Evolutionary conservation across 2,888 invertebrate species (phyloP).

Genomic region (Brassicogethes aeneus): DNA sequence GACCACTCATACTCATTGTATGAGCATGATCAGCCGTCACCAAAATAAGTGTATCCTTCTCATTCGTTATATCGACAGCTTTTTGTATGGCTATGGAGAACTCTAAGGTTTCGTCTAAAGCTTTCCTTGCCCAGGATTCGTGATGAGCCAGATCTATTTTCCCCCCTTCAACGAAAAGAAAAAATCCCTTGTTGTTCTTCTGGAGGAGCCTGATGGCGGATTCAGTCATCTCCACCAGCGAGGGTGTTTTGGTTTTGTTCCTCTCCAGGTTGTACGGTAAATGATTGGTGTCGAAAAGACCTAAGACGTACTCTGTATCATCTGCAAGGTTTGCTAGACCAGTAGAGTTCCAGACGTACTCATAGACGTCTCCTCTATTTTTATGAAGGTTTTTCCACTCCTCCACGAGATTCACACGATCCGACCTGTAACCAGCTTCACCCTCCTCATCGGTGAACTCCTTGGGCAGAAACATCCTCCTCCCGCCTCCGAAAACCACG

Average conservation of each 20-base stretch:
- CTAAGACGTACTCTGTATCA: slow-evolving; percentile 46
- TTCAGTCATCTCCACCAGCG: slow-evolving; percentile 71
- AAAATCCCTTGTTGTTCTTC: slow-evolving; percentile 55
- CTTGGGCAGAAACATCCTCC: slow-evolving; percentile 54
- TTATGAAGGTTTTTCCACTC: slow-evolving; percentile 52
- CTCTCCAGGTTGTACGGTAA: slow-evolving; percentile 57
- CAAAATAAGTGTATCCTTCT: slow-evolving; percentile 69
- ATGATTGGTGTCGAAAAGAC: slow-evolving; percentile 30
- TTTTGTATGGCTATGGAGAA: slow-evolving; percentile 44
- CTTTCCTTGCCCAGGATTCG: slow-evolving; percentile 52
- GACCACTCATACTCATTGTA: slow-evolving; percentile 68
- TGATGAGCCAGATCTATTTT: slow-evolving; percentile 75
- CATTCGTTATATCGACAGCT: slow-evolving; percentile 53
- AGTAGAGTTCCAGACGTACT: slow-evolving; percentile 49
- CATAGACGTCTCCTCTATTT: slow-evolving; percentile 25
- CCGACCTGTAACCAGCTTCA: slow-evolving; percentile 48
- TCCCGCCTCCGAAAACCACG: slow-evolving; percentile 72
- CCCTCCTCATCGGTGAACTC: slow-evolving; percentile 42
- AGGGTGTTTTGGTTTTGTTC: slow-evolving; percentile 49
- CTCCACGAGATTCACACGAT: slow-evolving; percentile 56
- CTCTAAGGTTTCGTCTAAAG: slow-evolving; percentile 71
- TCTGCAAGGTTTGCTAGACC: slow-evolving; percentile 47
- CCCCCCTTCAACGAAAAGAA: slow-evolving; percentile 73
- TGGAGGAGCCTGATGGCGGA: slow-evolving; percentile 64
- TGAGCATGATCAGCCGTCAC: slow-evolving; percentile 75